Conservation (phyloP, 2,113 vertebrate genomes). For the Ariopsis seemanni region DNA sequence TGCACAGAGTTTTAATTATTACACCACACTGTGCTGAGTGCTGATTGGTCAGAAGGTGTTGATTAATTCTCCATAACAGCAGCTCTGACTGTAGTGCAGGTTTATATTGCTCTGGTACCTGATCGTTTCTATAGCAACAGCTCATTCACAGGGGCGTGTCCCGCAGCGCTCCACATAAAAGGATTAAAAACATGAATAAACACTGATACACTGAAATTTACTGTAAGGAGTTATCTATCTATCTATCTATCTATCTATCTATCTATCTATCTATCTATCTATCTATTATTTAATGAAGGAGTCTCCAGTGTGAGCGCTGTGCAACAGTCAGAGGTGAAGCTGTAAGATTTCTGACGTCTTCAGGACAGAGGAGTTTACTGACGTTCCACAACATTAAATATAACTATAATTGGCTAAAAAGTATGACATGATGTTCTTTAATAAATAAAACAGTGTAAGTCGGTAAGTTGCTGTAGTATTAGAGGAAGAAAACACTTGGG, state of each 20-base stretch:
- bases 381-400: neutral
- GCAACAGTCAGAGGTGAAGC: neutral
- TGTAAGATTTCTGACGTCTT: neutral
- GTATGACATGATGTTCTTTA: neutral
- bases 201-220: neutral
- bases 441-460: neutral
- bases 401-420: neutral
- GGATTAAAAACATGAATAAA: neutral
- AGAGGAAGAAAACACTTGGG: neutral
- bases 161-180: neutral
- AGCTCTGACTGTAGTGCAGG: neutral
- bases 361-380: neutral
- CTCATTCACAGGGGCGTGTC: neutral
- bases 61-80: neutral
- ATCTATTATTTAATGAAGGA: neutral
- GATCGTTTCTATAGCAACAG: neutral
- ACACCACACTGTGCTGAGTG: neutral
- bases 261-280: no score
- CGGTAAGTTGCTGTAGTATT: neutral
- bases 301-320: neutral
- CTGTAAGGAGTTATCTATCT: no score
- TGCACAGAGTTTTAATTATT: neutral
- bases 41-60: conserved; percentile 1
- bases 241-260: no score
- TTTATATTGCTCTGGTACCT: neutral